Base-by-base conservation (phyloP, 2,888 invertebrate species). In the Pterobdella sp. region DNA sequence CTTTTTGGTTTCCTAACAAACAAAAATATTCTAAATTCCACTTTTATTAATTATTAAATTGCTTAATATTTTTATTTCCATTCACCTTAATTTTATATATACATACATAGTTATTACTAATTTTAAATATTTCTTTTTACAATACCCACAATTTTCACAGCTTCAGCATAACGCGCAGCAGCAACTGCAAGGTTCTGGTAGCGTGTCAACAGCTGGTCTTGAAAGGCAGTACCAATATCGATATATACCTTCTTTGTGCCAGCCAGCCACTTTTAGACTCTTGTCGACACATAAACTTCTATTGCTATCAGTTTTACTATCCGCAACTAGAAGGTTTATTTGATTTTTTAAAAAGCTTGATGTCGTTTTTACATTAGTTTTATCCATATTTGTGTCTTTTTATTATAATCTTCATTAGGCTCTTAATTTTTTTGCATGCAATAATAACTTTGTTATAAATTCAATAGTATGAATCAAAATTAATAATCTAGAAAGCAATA, bases 181-280 rank as follows among this genome's bases (percentile, higher is more conserved):
- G 81, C 42, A 83, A 86, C 74, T 87, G 87, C 79, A 82, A 82
- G 18, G 80, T 87, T 74, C 81, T 87, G 68, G 80, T 85, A 22
- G 85, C 86, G 0, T 87, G 87, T 78, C 87, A 87, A 72, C 88
- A 88, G 80, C 87, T 87, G 79, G 82, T 88, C 37, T 84, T 87
- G 0, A 81, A 88, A 60, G 88, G 88, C 79, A 87, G 88, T 78
- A 81, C 83, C 73, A 83, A 84, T 74, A 76, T 87, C 63, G 83
- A 85, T 75, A 78, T 85, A 2, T 86, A 85, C 74, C 79, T 88
- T 10, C 84, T 84, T 75, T 87, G 87, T 79, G 81, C 85, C 14
- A 87, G 87, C 7, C 86, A 87, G 77, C 88, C 88, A 0, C 86
- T 87, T 76, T 87, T 88, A 73, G 88, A 88, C 78, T 84, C 87